phyloP scores from a whole-genome alignment of 2,888 invertebrate species.

The Kryphioiulus occultus region DNA sequence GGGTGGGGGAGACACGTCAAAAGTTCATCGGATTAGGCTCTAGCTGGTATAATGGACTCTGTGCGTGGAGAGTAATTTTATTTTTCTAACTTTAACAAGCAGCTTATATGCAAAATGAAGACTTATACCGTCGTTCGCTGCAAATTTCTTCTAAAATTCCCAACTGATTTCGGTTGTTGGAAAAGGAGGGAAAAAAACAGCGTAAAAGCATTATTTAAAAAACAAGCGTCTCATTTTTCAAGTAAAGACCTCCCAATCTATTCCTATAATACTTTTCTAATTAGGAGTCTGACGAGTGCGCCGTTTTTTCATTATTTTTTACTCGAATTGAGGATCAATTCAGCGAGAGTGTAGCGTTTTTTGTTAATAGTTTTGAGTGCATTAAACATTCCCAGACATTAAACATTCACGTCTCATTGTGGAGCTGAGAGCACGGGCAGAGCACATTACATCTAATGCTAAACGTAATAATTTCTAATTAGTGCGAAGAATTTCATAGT shows the following conservation, averaged over 20 bases:
- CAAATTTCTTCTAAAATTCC: constrained; percentile 39
- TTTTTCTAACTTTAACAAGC: constrained; percentile 38
- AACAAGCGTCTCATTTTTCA: constrained; percentile 47
- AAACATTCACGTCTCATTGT: constrained; percentile 47
- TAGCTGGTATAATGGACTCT: constrained; percentile 25
- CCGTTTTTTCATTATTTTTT: constrained; percentile 44
- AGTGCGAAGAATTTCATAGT: constrained; percentile 46
- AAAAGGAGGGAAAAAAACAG: constrained; percentile 11
- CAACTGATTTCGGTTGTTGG: constrained; percentile 11
- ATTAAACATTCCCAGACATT: constrained; percentile 46
- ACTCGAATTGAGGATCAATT: constrained; percentile 34
- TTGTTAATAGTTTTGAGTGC: constrained; percentile 46
- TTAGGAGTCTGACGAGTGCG: constrained; percentile 43
- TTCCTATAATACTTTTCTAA: constrained; percentile 45
- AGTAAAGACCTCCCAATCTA: constrained; percentile 46
- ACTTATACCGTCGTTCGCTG: constrained; percentile 29
- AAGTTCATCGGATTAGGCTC: constrained; percentile 5
- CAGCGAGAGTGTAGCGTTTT: constrained; percentile 33
- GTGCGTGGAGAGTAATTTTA: constrained; percentile 20
- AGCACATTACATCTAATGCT: constrained; percentile 49
- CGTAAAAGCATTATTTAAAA: constrained; percentile 48
- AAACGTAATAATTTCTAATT: constrained; percentile 49
- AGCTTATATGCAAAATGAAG: constrained; percentile 39
- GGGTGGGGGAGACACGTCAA: not conserved
- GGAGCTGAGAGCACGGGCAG: constrained; percentile 33